phyloP scores from a whole-genome alignment of 2,797 vertebrate species.

The Dicrostonyx torquatus region DNA sequence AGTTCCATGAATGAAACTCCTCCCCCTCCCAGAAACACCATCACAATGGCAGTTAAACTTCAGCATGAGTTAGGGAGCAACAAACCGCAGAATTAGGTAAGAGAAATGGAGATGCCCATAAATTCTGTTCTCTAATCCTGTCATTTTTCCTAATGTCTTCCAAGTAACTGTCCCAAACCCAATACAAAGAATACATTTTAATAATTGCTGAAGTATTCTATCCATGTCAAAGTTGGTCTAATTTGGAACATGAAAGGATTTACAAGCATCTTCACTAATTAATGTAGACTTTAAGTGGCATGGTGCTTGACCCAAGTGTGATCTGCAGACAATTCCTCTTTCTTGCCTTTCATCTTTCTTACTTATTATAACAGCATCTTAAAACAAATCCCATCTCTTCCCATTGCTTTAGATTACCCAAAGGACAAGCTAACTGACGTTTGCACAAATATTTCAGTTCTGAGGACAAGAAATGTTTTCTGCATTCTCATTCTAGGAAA shows the following conservation, averaged over 20 bases:
- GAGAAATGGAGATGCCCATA: neutral
- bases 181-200: conserved; percentile 1
- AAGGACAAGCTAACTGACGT: neutral
- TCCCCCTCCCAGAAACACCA: neutral
- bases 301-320: neutral
- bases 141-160: conserved; percentile 16
- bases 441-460: neutral
- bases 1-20: no score
- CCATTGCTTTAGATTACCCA: neutral
- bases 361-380: neutral
- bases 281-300: neutral
- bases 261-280: conserved; percentile 8
- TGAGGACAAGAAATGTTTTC: conserved; percentile 34
- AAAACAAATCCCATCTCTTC: conserved; percentile 55
- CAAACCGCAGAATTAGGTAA: neutral
- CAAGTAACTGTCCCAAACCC: conserved; percentile 10
- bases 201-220: conserved; percentile 10
- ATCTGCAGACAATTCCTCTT: neutral
- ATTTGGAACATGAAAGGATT: conserved; percentile 10
- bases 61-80: neutral
- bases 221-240: neutral
- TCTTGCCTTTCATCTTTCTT: conserved; percentile 14
- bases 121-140: neutral
- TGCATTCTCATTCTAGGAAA: conserved; percentile 9
- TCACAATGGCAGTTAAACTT: neutral